Conservation (phyloP, 1,140 invertebrate genomes). For the Neoseiulus cucumeris region DNA sequence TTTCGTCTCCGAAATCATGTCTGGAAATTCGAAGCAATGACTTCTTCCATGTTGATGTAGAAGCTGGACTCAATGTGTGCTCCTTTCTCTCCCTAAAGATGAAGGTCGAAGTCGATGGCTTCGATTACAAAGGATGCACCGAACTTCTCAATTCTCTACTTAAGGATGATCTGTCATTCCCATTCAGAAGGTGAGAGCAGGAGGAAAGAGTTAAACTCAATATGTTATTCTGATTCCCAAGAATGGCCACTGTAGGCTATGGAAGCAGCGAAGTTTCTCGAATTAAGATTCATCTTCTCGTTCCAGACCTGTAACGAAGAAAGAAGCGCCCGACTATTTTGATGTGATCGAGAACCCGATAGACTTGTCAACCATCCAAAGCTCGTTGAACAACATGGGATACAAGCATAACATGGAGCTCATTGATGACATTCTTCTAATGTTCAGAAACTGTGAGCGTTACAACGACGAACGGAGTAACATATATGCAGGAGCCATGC, state of each 20-base stretch:
- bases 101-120: background rate
- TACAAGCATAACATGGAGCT: constrained; percentile 42
- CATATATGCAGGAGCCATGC: constrained; percentile 81
- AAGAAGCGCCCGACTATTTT: constrained; percentile 88
- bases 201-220: no score
- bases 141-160: background rate
- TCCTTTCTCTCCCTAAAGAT: no score
- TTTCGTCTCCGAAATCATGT: no score
- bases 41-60: no score
- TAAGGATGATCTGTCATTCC: background rate
- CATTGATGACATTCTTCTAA: constrained; percentile 50
- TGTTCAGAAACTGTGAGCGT: constrained; percentile 86
- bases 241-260: no score
- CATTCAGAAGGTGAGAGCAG: background rate
- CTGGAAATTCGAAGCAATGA: no score
- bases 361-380: constrained; percentile 79
- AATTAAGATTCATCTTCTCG: no score
- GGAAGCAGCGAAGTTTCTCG: no score
- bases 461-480: constrained; percentile 89
- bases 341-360: constrained; percentile 80
- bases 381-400: constrained; percentile 51
- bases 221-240: no score
- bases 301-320: constrained; percentile 37
- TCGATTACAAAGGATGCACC: constrained; percentile 1
- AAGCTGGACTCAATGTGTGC: no score